Evolutionary conservation across 1,140 invertebrate genomes (phyloP).

Genomic region (Brachionus asplanchnoidis): DNA sequence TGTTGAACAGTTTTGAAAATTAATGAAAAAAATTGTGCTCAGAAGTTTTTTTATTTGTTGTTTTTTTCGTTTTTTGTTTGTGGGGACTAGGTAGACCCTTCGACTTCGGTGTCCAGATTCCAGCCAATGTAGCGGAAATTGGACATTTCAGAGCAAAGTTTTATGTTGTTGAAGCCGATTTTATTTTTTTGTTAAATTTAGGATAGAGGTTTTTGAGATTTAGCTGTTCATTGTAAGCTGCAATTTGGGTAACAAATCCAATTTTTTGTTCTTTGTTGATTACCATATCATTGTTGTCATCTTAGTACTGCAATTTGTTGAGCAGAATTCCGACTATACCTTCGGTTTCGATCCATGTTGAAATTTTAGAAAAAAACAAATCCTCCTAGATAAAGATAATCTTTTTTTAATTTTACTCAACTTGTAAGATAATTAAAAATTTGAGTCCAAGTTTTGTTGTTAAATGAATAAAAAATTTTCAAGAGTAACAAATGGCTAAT

Average conservation of each 20-base stretch:
- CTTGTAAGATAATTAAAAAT: neutral
- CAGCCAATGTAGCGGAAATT: constrained; percentile 33
- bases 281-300: neutral
- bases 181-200: neutral
- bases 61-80: no score
- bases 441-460: no score
- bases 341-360: constrained; percentile 31
- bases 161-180: neutral
- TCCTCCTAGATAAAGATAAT: constrained; percentile 19
- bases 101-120: constrained; percentile 22
- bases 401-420: neutral
- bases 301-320: neutral
- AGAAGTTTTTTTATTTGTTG: no score
- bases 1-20: no score
- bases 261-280: constrained; percentile 32
- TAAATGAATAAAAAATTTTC: no score
- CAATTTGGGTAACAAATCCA: neutral
- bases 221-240: neutral
- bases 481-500: no score
- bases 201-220: neutral
- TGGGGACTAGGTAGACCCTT: no score
- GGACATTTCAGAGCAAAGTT: constrained; percentile 5
- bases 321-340: constrained; percentile 12
- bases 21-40: no score
- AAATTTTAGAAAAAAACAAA: constrained; percentile 35